Evolutionary conservation across 1,140 invertebrate genomes (phyloP).

Genomic region (Meloidogyne exigua): DNA sequence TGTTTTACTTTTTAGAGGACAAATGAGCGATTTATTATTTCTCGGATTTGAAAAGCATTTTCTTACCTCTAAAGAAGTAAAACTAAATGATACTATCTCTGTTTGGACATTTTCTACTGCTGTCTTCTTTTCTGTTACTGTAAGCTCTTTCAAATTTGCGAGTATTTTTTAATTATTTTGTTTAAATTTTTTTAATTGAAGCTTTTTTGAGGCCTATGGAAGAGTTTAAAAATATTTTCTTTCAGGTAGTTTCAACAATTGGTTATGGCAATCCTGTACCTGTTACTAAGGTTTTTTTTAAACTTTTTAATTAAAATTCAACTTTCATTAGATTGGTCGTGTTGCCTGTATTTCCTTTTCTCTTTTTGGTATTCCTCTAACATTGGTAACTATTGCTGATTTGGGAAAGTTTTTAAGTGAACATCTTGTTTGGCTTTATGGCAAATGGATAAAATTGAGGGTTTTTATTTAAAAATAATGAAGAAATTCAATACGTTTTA

Average conservation of each 20-base stretch:
- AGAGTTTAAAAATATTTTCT: neutral
- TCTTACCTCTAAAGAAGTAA: constrained; percentile 59
- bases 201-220: neutral
- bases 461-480: neutral
- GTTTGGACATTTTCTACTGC: constrained; percentile 64
- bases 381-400: constrained; percentile 63
- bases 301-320: constrained; percentile 34
- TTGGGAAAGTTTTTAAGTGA: constrained; percentile 62
- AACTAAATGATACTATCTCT: constrained; percentile 55
- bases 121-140: constrained; percentile 63
- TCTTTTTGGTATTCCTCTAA: constrained; percentile 61
- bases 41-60: constrained; percentile 62
- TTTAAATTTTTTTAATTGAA: too few relatives aligned
- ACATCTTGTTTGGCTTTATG: constrained; percentile 62
- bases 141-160: too few relatives aligned
- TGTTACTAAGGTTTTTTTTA: constrained; percentile 9
- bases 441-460: constrained; percentile 59
- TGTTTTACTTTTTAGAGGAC: neutral
- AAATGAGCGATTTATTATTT: constrained; percentile 62
- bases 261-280: constrained; percentile 63
- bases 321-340: constrained; percentile 36
- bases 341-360: constrained; percentile 60
- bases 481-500: too few relatives aligned
- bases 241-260: constrained; percentile 38
- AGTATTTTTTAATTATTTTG: too few relatives aligned